Evolutionary conservation across 2,113 vertebrate genomes (phyloP), one percentile per base, ranked within the genome.

Genomic region (Boulengeromyrus knoepffleri): DNA sequence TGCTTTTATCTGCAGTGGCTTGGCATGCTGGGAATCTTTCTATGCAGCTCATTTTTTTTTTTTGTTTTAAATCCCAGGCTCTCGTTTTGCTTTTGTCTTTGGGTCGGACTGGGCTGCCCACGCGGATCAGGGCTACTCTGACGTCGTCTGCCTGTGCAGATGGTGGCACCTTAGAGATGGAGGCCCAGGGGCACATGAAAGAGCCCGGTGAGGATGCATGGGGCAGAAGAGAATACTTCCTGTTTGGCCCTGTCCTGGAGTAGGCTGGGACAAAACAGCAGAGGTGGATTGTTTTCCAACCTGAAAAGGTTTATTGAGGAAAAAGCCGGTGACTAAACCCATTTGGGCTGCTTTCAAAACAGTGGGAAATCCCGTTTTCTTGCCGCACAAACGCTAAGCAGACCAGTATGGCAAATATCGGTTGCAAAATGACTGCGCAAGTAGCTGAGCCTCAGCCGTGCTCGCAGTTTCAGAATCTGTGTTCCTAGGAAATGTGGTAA

Each of bases 1-100:
- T 83, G 74, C 85, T 91, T 90, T 92, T 74, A 27, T 90, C 85
- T 91, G 74, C 90, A 46, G 24, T 50, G 46, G 88, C 86, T 53
- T 36, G 52, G 27, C 87, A 84, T 50, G 27, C 70, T 88, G 66
- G 70, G 89, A 89, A 84, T 89, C 70, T 89, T 87, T 45, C 66
- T 19, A 1, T 17, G 89, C 62, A 86, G 24, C 24, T 13, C 4
- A 9, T 36, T 17, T 87, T 56, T 31, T 31, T 62, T 90, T 90
- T 91, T 27, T 45, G 13, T 87, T 70, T 46, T 1, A 87, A 36
- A 52, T 56, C 86, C 86, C 62, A 77, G 56, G n/a, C 47, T 89
- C 24, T 86, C 3, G 24, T 36, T 46, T 47, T 31, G 2, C 50
- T 31, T 24, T 49, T 36, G 6, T n/a, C 31, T 31, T 87, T 31